Evolutionary conservation across 1,140 invertebrate species (phyloP).

Genomic region (Drosophila parabipectinata): DNA sequence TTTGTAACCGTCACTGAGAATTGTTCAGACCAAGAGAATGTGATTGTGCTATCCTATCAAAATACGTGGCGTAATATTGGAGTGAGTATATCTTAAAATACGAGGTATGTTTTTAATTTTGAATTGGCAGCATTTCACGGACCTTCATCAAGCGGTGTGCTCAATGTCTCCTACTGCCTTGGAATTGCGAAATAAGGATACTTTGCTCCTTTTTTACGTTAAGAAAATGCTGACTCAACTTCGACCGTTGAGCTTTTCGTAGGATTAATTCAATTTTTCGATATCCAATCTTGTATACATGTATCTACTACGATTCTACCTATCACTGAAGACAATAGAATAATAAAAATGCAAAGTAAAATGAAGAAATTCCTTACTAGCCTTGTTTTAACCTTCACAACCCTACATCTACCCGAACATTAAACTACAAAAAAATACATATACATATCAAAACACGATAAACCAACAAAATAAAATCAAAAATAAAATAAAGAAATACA

Average conservation of each 20-base stretch:
- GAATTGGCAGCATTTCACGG: slow-evolving; percentile 51
- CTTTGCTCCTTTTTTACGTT: slow-evolving; percentile 52
- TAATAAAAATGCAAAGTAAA: neutral
- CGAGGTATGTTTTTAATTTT: no score
- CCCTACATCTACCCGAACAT: neutral
- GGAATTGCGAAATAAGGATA: slow-evolving; percentile 62
- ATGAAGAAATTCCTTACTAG: neutral
- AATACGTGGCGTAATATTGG: slow-evolving; percentile 69
- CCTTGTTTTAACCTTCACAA: neutral
- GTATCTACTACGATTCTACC: neutral
- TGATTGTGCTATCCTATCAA: slow-evolving; percentile 56
- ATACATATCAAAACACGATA: neutral
- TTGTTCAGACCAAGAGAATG: slow-evolving; percentile 66
- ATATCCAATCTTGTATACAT: neutral
- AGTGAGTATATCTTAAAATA: slow-evolving; percentile 26
- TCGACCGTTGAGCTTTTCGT: slow-evolving; percentile 65
- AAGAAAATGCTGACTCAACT: slow-evolving; percentile 61
- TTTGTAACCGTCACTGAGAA: slow-evolving; percentile 71
- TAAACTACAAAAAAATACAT: slow-evolving; percentile 1
- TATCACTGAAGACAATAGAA: neutral
- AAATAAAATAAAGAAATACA: neutral
- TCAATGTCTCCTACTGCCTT: slow-evolving; percentile 60
- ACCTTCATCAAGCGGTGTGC: slow-evolving; percentile 65
- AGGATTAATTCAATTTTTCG: slow-evolving; percentile 3
- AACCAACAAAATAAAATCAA: neutral